Percentiles rank a stretch among this genome's conserved stretches.
Conservation (phyloP, 2,113 vertebrate species). For the Nicator chloris region DNA sequence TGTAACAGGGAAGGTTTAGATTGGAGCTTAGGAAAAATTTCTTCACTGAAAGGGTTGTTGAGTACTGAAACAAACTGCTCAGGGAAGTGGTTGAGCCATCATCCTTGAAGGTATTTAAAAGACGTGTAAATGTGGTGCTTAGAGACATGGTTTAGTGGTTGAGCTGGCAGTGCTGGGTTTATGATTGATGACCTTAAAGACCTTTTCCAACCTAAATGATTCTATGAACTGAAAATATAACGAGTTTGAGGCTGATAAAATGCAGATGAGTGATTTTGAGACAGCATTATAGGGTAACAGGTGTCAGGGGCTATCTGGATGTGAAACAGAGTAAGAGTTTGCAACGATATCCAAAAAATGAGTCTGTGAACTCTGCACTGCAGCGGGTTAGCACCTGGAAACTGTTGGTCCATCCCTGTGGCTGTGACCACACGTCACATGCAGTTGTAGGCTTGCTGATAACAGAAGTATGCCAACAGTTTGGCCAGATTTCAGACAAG, state of each 20-base stretch:
- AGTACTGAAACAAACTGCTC: neutral
- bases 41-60: neutral
- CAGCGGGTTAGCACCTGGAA: neutral
- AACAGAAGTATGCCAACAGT: constrained; percentile 22
- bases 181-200: neutral
- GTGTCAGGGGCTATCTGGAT: neutral
- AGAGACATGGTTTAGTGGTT: neutral
- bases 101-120: neutral
- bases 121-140: fast-evolving
- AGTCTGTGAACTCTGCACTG: neutral
- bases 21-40: neutral
- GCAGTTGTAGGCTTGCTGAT: constrained; percentile 19
- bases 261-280: neutral
- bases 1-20: neutral
- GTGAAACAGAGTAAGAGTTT: neutral
- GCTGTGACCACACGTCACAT: neutral
- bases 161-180: neutral
- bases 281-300: neutral
- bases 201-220: neutral
- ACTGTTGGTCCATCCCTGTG: neutral
- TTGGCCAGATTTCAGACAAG: constrained; percentile 19
- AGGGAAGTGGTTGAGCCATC: neutral
- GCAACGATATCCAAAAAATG: neutral
- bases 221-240: neutral
- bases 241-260: neutral